Base-by-base conservation (phyloP, 1,140 invertebrate species). In the Aphaenogaster ashmeadi region DNA sequence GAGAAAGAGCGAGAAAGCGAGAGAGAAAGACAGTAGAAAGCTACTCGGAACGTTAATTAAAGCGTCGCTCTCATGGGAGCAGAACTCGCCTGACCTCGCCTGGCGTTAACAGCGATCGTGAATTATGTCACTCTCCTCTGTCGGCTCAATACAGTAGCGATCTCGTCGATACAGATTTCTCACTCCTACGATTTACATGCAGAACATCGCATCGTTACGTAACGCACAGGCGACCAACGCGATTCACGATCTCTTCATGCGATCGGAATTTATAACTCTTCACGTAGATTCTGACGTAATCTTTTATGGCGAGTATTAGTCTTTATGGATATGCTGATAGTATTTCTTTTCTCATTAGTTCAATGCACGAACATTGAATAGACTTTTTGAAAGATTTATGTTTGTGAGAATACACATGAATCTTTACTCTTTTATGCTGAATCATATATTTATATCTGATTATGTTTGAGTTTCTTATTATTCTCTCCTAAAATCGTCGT, bases 31-130 rank as follows among this genome's bases (percentile, higher is more conserved):
- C 7, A 47, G 60, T 41, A 41, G 74, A 77, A 80, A 79, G 74
- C 38, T 62, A 27, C 58, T 60, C 8, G 41, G 15, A 75, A n/a
- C 80, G 80, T 84, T 84, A 84, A 84, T 84, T 84, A 75, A 84
- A 75, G 69, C 69, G 54, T 84, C 41, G 69, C 54, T 74, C 80
- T 84, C 69, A 36, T n/a, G 54, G 41, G 36, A 60, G 41, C 44
- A 71, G 64, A 71, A 44, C 67, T 54, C 47, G 64, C 9, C 47
- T 75, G 80, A 84, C 69, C 54, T 84, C 80, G 80, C 33, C 18
- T 27, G 41, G n/a, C 41, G 69, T 75, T 84, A 75, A 84, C 27
- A 38, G 33, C 54, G 41, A 72, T 60, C 80, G 18, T 50, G 54
- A 84, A 84, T 84, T 75, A 75, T 84, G 56, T 84, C 69, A 84